Conservation (phyloP, 2,888 invertebrate species). For the Cryptus armator region DNA sequence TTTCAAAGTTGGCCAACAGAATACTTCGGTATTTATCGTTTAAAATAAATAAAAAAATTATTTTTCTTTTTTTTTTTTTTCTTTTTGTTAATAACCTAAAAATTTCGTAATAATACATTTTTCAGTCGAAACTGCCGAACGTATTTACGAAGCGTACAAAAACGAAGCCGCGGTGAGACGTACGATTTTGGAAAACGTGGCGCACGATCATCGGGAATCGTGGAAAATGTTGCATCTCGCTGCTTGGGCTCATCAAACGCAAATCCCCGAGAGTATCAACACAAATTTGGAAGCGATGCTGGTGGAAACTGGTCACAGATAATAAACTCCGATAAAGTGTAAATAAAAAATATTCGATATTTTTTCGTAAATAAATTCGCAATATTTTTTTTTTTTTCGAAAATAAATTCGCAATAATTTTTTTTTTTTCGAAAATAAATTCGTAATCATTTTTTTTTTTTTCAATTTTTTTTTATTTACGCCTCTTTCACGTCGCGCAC, state of each 20-base stretch:
- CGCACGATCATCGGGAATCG: constrained; percentile 81
- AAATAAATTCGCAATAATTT: no score
- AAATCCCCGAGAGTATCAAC: constrained; percentile 76
- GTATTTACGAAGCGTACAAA: constrained; percentile 78
- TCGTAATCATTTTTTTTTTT: constrained; percentile 33
- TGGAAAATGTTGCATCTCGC: constrained; percentile 84
- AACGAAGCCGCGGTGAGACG: constrained; percentile 83
- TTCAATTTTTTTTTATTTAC: constrained; percentile 41
- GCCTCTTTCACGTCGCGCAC: constrained; percentile 26
- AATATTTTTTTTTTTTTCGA: constrained; percentile 33
- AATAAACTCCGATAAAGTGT: constrained; percentile 31
- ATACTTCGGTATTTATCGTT: constrained; percentile 77
- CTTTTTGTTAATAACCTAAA: neutral
- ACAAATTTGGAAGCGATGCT: constrained; percentile 78
- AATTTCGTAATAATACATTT: constrained; percentile 3
- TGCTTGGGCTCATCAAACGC: constrained; percentile 85
- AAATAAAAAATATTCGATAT: constrained; percentile 28
- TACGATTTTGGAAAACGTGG: constrained; percentile 82
- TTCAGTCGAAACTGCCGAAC: constrained; percentile 73
- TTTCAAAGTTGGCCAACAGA: constrained; percentile 80
- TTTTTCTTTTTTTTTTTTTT: constrained; percentile 23
- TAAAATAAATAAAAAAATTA: constrained; percentile 3
- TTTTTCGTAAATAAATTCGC: constrained; percentile 36
- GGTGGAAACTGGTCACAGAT: constrained; percentile 80
- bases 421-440: constrained; percentile 48